Evolutionary conservation across 2,888 invertebrate genomes (phyloP).

Genomic region (Keiferia lycopersicella): DNA sequence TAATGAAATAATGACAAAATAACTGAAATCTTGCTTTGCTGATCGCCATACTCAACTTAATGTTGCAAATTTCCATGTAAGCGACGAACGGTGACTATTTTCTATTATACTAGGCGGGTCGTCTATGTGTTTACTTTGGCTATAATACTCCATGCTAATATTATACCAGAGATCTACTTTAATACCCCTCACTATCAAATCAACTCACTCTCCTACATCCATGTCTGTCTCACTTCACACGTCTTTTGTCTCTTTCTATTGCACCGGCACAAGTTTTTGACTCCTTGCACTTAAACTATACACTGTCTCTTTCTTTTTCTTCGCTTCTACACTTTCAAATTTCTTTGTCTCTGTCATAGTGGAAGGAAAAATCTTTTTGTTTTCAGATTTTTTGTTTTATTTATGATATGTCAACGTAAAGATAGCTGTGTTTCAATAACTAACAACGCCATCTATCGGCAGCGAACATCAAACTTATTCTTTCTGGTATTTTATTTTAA

Average conservation of each 20-base stretch:
- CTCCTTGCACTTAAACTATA: conserved; percentile 66
- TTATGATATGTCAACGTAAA: not conserved
- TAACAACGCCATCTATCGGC: not conserved
- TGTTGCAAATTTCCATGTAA: too few species aligned
- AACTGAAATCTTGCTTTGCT: too few species aligned
- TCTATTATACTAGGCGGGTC: too few species aligned
- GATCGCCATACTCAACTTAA: too few species aligned
- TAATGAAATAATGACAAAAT: too few species aligned
- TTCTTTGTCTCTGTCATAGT: conserved; percentile 36
- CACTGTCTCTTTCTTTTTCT: conserved; percentile 58
- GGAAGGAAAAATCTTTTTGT: not conserved
- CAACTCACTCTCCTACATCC: conserved; percentile 56
- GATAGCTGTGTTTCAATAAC: not conserved
- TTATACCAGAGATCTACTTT: too few species aligned
- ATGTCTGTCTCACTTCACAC: conserved; percentile 51
- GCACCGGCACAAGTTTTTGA: conserved; percentile 77
- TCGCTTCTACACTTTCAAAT: conserved; percentile 53
- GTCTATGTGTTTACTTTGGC: too few species aligned
- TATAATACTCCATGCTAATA: too few species aligned
- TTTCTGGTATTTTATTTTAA: not conserved
- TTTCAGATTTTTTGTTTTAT: not conserved
- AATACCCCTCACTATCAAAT: conserved; percentile 27
- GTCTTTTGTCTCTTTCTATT: conserved; percentile 65
- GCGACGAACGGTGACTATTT: too few species aligned
- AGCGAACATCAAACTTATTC: not conserved